Percentiles rank a stretch among this genome's conserved stretches.
Conservation (phyloP, 2,113 vertebrate genomes). For the Ivindomyrus marchei region DNA sequence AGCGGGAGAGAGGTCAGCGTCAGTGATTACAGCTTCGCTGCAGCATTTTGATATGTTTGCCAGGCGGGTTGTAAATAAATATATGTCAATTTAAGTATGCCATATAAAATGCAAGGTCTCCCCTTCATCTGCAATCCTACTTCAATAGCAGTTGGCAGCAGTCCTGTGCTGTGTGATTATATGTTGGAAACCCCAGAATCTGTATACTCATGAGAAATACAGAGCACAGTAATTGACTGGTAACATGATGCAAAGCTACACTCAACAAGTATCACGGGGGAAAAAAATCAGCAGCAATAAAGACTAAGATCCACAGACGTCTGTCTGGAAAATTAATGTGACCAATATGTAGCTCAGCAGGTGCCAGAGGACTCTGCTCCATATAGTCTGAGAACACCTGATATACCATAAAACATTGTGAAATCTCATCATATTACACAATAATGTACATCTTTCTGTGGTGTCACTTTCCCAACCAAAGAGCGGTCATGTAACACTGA, state of each 20-base stretch:
- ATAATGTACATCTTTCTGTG: background rate
- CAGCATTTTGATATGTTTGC: background rate
- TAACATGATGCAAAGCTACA: background rate
- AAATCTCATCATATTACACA: background rate
- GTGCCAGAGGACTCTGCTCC: background rate
- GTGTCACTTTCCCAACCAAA: background rate
- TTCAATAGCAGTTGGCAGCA: background rate
- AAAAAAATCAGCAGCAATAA: background rate
- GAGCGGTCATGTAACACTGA: background rate
- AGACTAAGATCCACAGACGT: background rate
- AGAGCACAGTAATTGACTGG: background rate
- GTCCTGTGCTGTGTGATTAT: background rate
- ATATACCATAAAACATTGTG: background rate
- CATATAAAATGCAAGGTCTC: background rate
- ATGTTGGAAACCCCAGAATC: background rate
- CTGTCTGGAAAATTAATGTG: background rate
- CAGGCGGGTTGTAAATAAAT: background rate
- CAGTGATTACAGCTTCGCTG: constrained; percentile 19
- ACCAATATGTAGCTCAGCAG: background rate
- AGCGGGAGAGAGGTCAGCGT: constrained; percentile 70
- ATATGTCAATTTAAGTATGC: background rate
- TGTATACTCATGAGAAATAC: background rate
- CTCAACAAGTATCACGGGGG: background rate
- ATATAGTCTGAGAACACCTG: background rate
- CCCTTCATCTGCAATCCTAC: background rate